phyloP scores from a whole-genome alignment of 2,888 invertebrate genomes.

The Dione vanillae region DNA sequence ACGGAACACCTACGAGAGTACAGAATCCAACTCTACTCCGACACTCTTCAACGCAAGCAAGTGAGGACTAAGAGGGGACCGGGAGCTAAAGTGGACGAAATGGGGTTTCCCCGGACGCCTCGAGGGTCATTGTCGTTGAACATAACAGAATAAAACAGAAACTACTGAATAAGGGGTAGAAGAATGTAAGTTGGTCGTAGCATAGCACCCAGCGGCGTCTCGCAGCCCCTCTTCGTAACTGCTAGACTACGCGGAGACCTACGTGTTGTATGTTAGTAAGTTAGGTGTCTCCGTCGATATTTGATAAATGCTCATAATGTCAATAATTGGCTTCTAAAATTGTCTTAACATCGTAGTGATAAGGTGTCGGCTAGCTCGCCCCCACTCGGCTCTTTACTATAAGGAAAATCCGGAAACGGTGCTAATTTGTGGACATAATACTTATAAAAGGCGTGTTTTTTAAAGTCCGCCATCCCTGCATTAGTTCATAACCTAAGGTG shows the following conservation, averaged over 20 bases:
- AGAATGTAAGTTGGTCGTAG: conserved; percentile 70
- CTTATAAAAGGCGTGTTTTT: conserved; percentile 14
- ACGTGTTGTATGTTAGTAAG: not conserved
- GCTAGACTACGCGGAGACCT: conserved; percentile 3
- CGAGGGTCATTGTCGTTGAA: not conserved
- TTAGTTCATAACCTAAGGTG: conserved; percentile 43
- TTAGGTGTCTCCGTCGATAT: conserved; percentile 51
- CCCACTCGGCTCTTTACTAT: not conserved
- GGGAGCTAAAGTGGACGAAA: not conserved
- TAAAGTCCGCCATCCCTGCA: conserved; percentile 23
- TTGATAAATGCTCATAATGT: conserved; percentile 52
- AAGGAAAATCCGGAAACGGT: conserved; percentile 3
- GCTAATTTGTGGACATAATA: not conserved
- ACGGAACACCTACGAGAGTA: conserved; percentile 33
- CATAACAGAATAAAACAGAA: not conserved
- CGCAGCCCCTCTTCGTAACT: conserved; percentile 30
- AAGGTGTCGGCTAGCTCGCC: conserved; percentile 38
- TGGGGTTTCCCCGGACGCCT: not conserved
- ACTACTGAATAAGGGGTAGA: conserved; percentile 26
- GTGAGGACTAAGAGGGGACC: conserved; percentile 14
- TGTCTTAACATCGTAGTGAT: conserved; percentile 56
- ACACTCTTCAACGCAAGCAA: conserved; percentile 31
- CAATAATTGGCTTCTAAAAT: conserved; percentile 53
- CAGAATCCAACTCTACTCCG: conserved; percentile 16
- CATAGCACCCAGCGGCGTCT: conserved; percentile 69